These are phyloP conservation scores for Portevinia maculata DNA, from an alignment of 2,888 invertebrate genomes.

Conservation along the genomic window DNA sequence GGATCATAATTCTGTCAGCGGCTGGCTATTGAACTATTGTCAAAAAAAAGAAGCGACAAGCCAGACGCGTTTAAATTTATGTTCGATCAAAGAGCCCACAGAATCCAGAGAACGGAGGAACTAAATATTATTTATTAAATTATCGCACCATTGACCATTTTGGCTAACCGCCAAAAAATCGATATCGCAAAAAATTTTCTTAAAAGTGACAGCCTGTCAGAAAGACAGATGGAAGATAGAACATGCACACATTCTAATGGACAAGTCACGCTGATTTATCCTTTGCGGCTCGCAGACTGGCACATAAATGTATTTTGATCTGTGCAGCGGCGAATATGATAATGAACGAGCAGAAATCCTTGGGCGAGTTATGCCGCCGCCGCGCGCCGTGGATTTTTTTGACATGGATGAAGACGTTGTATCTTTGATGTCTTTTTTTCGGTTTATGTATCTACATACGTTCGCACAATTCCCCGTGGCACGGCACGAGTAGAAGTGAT, in stretches of 20 bases:
- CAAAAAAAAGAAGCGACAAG: constrained; percentile 25
- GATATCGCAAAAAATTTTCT: constrained; percentile 50
- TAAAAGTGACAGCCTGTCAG: constrained; percentile 41
- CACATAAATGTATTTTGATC: constrained; percentile 66
- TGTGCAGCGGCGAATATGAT: constrained; percentile 39
- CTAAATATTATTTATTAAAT: constrained; percentile 35
- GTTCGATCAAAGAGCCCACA: constrained; percentile 12
- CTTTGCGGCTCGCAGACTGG: constrained; percentile 54
- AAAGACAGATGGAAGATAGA: constrained; percentile 61
- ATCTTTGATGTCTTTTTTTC: too few relatives aligned
- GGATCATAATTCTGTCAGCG: constrained; percentile 62
- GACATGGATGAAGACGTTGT: too few relatives aligned
- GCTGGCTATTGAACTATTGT: constrained; percentile 64
- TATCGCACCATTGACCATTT: constrained; percentile 44
- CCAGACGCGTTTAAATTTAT: constrained; percentile 50
- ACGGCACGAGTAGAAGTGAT: too few relatives aligned
- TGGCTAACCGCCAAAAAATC: constrained; percentile 51
- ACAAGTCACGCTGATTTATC: constrained; percentile 64
- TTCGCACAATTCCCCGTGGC: too few relatives aligned
- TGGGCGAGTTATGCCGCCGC: constrained; percentile 47
- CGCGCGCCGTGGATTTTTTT: too few relatives aligned
- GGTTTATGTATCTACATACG: too few relatives aligned
- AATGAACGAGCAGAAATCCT: constrained; percentile 62
- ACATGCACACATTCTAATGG: constrained; percentile 62
- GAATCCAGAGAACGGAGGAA: not conserved